Evolutionary conservation across 2,888 invertebrate genomes (phyloP).

Genomic region (Drosophila maculinotata): DNA sequence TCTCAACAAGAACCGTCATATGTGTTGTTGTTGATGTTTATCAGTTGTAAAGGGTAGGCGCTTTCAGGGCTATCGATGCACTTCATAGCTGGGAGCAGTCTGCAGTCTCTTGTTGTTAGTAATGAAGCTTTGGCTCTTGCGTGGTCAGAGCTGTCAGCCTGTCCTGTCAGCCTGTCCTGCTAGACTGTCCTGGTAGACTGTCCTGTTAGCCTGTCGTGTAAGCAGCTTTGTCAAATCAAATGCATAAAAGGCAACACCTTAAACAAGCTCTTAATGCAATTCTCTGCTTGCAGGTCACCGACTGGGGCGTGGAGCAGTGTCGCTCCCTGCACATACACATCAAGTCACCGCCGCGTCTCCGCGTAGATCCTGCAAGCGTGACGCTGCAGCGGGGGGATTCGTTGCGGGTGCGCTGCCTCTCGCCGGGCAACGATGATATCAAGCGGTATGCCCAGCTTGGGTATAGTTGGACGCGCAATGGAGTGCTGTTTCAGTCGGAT

Average conservation of each 20-base stretch:
- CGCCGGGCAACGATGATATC: conserved; percentile 88
- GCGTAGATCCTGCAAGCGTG: conserved; percentile 89
- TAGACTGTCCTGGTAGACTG: too few species aligned
- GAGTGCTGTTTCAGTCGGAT: conserved; percentile 89
- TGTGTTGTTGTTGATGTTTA: conserved; percentile 28
- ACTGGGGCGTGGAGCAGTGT: conserved; percentile 89
- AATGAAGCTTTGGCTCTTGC: neutral
- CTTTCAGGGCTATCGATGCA: conserved; percentile 6
- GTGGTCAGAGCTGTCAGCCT: neutral
- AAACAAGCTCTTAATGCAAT: neutral
- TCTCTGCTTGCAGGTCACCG: conserved; percentile 86
- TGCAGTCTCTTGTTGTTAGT: neutral
- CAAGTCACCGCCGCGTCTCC: conserved; percentile 87
- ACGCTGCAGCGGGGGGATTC: conserved; percentile 87
- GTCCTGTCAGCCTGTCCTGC: neutral
- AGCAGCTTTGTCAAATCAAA: neutral
- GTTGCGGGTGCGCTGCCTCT: conserved; percentile 87
- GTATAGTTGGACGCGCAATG: conserved; percentile 94
- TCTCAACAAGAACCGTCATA: neutral
- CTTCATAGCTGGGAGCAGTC: neutral
- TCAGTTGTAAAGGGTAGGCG: conserved; percentile 3
- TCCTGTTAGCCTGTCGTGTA: neutral
- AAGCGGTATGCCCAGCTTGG: conserved; percentile 88
- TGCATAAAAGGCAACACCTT: too few species aligned
- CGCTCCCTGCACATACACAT: conserved; percentile 87